Percentiles rank a stretch among this genome's conserved stretches.
Evolutionary conservation across 2,888 invertebrate genomes (phyloP).

Genomic region (Pristionchus japonicus): DNA sequence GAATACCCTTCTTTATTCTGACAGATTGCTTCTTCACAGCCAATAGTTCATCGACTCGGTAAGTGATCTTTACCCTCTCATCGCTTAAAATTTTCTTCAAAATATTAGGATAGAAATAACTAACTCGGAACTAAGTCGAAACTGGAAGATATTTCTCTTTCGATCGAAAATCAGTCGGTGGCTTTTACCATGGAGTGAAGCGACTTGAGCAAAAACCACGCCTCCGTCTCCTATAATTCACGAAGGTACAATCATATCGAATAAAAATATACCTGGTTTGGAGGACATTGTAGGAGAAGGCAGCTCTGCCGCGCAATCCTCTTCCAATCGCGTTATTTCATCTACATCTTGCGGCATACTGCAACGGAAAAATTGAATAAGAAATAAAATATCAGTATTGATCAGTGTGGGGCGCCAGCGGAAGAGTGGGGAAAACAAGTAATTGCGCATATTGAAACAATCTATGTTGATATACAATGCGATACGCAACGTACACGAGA

Average conservation of each 20-base stretch:
- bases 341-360: background rate
- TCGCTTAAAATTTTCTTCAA: conserved; percentile 61
- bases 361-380: background rate
- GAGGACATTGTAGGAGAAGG: conserved; percentile 37
- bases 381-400: too few species aligned
- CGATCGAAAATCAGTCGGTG: conserved; percentile 66
- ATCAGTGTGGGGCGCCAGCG: too few species aligned
- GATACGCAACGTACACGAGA: too few species aligned
- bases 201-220: conserved; percentile 4
- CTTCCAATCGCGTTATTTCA: background rate
- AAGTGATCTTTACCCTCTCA: conserved; percentile 57
- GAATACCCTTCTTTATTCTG: conserved; percentile 59
- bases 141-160: conserved; percentile 61
- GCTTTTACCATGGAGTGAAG: conserved; percentile 57
- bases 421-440: too few species aligned
- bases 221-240: conserved; percentile 6
- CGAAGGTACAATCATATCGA: background rate
- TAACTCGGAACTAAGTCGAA: conserved; percentile 63
- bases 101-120: too few species aligned
- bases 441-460: too few species aligned
- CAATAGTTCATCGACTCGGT: conserved; percentile 63
- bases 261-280: conserved; percentile 5
- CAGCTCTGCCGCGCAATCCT: background rate
- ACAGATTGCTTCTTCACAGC: conserved; percentile 54
- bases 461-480: too few species aligned